Evolutionary conservation across 2,888 invertebrate species (phyloP).

Genomic region (Busseola fusca): DNA sequence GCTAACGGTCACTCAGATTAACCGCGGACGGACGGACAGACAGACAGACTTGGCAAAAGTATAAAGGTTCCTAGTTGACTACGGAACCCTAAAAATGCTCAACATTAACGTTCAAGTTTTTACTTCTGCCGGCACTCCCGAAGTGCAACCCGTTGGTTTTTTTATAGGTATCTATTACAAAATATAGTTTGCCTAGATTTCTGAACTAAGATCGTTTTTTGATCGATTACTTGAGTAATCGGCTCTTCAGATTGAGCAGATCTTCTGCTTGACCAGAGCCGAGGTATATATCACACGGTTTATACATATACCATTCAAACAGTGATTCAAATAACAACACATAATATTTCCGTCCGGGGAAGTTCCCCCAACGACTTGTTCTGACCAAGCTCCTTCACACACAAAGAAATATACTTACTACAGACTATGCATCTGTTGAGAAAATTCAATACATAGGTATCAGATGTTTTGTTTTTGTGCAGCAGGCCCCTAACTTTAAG

Average conservation of each 20-base stretch:
- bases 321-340: background rate
- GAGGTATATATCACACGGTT: background rate
- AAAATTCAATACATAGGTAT: background rate
- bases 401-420: constrained; percentile 1
- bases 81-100: too few species aligned
- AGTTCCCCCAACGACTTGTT: background rate
- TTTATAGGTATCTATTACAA: too few species aligned
- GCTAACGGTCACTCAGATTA: too few species aligned
- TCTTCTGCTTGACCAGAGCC: background rate
- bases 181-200: background rate
- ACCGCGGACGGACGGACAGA: too few species aligned
- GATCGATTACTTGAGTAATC: too few species aligned
- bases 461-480: background rate
- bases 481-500: constrained; percentile 5
- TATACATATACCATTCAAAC: background rate
- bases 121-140: too few species aligned
- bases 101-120: too few species aligned
- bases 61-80: too few species aligned
- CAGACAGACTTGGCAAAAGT: too few species aligned
- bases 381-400: background rate
- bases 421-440: too few species aligned
- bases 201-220: background rate
- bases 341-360: background rate
- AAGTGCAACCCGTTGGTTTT: too few species aligned
- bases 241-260: background rate